These are phyloP conservation scores for Rhyzopertha dominica DNA, from an alignment of 1,140 invertebrate genomes.

Conservation along the genomic window DNA sequence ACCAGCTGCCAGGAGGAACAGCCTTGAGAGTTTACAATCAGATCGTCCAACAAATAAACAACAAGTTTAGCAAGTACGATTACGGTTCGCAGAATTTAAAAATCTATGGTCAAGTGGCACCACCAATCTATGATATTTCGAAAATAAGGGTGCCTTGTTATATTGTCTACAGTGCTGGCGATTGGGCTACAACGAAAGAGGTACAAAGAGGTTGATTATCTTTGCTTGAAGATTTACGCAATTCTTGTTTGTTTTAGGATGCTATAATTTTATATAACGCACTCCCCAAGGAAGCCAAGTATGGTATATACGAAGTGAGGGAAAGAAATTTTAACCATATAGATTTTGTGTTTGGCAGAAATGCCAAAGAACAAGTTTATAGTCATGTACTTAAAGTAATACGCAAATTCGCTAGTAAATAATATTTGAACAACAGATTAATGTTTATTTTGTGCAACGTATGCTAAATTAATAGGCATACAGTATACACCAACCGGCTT, in stretches of 20 bases:
- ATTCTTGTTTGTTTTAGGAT: constrained; percentile 15
- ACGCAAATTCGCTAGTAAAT: too few relatives aligned
- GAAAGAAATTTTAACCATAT: constrained; percentile 17
- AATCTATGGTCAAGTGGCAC: neutral
- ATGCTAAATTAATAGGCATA: too few relatives aligned
- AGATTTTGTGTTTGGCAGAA: constrained; percentile 13
- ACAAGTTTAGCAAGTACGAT: constrained; percentile 19
- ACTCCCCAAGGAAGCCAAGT: constrained; percentile 7
- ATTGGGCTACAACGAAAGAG: constrained; percentile 15
- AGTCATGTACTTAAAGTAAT: constrained; percentile 30
- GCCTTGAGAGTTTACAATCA: constrained; percentile 19
- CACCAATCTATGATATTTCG: constrained; percentile 2
- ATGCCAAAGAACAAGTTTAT: constrained; percentile 8
- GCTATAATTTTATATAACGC: constrained; percentile 8
- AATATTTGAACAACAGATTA: too few relatives aligned
- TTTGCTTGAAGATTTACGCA: too few relatives aligned
- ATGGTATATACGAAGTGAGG: constrained; percentile 13
- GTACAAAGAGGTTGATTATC: too few relatives aligned
- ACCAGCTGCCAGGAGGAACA: constrained; percentile 21
- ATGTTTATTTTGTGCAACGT: too few relatives aligned
- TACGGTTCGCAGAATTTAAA: constrained; percentile 17
- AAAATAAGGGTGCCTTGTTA: constrained; percentile 7
- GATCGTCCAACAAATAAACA: constrained; percentile 10
- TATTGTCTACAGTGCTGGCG: constrained; percentile 16
- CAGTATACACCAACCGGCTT: too few relatives aligned